Base-by-base conservation (phyloP, 1,140 invertebrate species). In the Papilio dardanus region DNA sequence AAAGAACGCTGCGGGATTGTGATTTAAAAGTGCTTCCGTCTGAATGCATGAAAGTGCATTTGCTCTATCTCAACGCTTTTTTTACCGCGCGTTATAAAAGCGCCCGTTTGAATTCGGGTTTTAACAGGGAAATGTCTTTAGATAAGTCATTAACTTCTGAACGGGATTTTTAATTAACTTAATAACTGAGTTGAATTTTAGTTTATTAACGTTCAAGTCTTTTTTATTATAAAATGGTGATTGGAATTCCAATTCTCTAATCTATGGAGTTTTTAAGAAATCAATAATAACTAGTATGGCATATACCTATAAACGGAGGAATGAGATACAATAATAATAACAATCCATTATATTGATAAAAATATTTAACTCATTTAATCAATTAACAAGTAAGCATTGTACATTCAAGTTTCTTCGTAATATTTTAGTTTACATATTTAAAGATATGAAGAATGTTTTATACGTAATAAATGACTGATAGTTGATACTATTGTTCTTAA, bases 61-160 rank as follows among this genome's bases (percentile, higher is more conserved):
- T n/a, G n/a, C n/a, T n/a, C n/a, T n/a, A n/a, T n/a, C n/a, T n/a
- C n/a, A n/a, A n/a, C n/a, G n/a, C n/a, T n/a, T n/a, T n/a, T n/a
- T n/a, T n/a, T n/a, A n/a, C n/a, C n/a, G n/a, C n/a, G n/a, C n/a
- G n/a, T n/a, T n/a, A n/a, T n/a, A n/a, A n/a, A n/a, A n/a, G n/a
- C n/a, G n/a, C n/a, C n/a, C n/a, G n/a, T n/a, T n/a, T n/a, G n/a
- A n/a, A n/a, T n/a, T n/a, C n/a, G n/a, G n/a, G 73, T 75, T 71
- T 73, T 77, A 33, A 77, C 54, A 79, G 76, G 74, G 82, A 83
- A 75, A 85, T 74, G 71, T 75, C 82, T 58, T 71, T 66, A 40
- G 79, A 77, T 14, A 14, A 68, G 66, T 68, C 35, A 40, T 68
- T 68, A 68, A 68, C 19, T 24, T 40, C 31, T 68, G 33, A 40